phyloP scores from a whole-genome alignment of 2,888 invertebrate species.

The Elysia crispata region DNA sequence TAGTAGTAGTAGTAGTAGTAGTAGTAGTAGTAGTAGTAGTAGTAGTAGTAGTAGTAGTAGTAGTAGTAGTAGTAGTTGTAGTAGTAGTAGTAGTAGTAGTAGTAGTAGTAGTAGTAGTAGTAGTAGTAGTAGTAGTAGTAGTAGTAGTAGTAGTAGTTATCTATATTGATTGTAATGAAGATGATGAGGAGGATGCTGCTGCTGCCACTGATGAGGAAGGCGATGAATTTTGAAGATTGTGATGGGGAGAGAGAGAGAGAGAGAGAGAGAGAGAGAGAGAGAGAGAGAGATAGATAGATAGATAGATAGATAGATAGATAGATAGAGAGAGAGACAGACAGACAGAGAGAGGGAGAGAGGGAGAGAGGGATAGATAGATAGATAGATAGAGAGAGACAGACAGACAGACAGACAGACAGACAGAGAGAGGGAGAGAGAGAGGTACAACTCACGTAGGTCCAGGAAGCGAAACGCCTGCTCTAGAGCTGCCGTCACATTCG shows the following conservation, averaged over 20 bases:
- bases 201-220: neutral
- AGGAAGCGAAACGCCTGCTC: conserved; percentile 21
- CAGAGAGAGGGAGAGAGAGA: neutral
- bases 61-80: no score
- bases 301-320: no score
- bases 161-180: neutral
- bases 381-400: no score
- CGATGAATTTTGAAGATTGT: conserved; percentile 12
- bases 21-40: no score
- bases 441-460: conserved; percentile 5
- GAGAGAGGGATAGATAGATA: no score
- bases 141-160: neutral
- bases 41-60: no score
- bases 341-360: conserved; percentile 19
- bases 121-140: neutral
- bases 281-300: no score
- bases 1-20: no score
- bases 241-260: neutral
- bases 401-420: conserved; percentile 7
- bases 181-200: neutral
- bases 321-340: conserved; percentile 6
- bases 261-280: neutral
- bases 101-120: no score
- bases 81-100: no score
- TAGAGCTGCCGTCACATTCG: neutral